A percentile compares a stretch with the other conserved stretches of the same genome.
These are phyloP conservation scores for Hemichromis elongatus DNA, from an alignment of 2,113 vertebrate genomes.

Conservation along the genomic window DNA sequence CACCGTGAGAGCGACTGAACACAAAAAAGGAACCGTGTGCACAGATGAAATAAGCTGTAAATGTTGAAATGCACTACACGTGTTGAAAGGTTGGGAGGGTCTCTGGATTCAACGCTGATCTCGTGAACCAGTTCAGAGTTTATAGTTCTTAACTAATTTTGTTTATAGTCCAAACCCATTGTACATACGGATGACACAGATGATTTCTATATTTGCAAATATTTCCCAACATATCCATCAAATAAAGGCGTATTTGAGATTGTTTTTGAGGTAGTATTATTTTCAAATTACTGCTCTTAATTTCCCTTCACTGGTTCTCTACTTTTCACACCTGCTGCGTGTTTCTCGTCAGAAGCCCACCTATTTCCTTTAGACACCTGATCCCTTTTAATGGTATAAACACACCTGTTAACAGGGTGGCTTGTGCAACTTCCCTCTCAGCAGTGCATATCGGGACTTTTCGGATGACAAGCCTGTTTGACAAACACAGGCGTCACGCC, in stretches of 20 bases:
- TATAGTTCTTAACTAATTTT: not conserved
- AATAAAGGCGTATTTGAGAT: slow-evolving; percentile 15
- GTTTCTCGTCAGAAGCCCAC: not conserved
- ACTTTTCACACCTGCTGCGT: not conserved
- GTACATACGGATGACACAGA: slow-evolving; percentile 1
- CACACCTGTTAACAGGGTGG: not conserved
- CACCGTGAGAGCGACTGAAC: not conserved
- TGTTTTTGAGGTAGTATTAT: not conserved
- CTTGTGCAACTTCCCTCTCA: not conserved
- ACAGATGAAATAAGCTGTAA: not conserved
- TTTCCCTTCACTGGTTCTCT: not conserved
- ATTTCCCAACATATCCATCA: not conserved
- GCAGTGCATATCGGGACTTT: not conserved
- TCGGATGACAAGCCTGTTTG: not conserved
- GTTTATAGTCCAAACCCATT: not conserved
- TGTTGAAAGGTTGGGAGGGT: not conserved
- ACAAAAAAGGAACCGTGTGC: not conserved
- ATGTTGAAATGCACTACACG: slow-evolving; percentile 12
- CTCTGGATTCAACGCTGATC: not conserved
- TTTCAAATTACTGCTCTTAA: not conserved
- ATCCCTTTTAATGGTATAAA: slow-evolving; percentile 33
- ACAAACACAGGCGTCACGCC: not conserved
- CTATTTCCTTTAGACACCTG: not conserved
- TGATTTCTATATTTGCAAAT: slow-evolving; percentile 24
- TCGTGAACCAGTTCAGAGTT: not conserved